A percentile compares a stretch with the other conserved stretches of the same genome.
These are phyloP conservation scores for Pogonomyrmex californicus DNA, from an alignment of 1,140 invertebrate genomes.

Conservation along the genomic window DNA sequence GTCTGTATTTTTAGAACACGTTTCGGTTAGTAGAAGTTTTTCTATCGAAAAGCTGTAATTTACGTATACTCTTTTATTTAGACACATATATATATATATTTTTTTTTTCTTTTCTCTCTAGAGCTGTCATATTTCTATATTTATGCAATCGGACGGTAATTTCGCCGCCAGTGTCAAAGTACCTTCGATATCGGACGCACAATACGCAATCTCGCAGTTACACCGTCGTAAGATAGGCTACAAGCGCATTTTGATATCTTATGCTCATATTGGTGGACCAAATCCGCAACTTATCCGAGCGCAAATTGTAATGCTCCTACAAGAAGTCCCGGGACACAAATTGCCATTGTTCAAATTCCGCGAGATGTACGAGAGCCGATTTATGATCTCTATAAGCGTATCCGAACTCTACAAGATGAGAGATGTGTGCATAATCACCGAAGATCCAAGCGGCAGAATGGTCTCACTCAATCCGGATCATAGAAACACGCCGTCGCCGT, in stretches of 20 bases:
- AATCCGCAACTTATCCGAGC: conserved; percentile 90
- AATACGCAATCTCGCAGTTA: conserved; percentile 94
- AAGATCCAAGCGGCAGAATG: conserved; percentile 91
- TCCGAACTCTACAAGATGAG: conserved; percentile 94
- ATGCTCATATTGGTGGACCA: conserved; percentile 89
- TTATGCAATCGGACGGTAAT: conserved; percentile 90
- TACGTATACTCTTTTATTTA: neutral
- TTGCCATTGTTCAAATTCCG: conserved; percentile 95
- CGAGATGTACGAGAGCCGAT: conserved; percentile 94
- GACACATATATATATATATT: no score
- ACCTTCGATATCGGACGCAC: conserved; percentile 90
- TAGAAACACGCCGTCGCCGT: conserved; percentile 87
- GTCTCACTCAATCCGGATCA: conserved; percentile 89
- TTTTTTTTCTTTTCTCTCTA: conserved; percentile 81
- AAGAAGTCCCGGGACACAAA: conserved; percentile 92
- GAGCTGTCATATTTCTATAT: conserved; percentile 90
- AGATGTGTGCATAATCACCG: conserved; percentile 92
- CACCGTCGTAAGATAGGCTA: conserved; percentile 94
- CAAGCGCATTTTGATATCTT: conserved; percentile 93
- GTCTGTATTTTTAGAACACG: conserved; percentile 90
- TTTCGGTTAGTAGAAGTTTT: conserved; percentile 87
- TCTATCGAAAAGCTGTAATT: neutral
- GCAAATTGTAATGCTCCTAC: conserved; percentile 89
- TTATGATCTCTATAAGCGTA: conserved; percentile 92
- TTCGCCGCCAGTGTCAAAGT: conserved; percentile 91